These are phyloP conservation scores for Ophion slaviceki DNA, from an alignment of 2,888 invertebrate species.

Conservation along the genomic window DNA sequence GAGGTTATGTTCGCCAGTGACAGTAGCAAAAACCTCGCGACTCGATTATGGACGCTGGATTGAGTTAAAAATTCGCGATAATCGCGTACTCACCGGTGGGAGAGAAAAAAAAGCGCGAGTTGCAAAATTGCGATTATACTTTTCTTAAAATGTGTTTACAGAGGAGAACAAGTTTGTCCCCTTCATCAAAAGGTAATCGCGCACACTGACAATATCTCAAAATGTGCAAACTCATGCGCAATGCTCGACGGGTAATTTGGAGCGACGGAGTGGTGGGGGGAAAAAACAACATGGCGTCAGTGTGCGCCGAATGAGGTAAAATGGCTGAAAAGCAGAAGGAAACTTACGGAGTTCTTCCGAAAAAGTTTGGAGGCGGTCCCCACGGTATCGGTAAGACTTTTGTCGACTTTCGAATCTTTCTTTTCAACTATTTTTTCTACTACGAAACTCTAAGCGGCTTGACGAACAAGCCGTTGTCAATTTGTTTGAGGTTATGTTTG, in stretches of 20 bases:
- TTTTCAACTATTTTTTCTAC: background rate
- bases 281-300: constrained; percentile 58
- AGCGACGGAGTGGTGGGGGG: background rate
- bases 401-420: background rate
- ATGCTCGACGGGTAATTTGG: constrained; percentile 58
- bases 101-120: constrained; percentile 14
- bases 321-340: constrained; percentile 57
- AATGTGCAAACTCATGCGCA: constrained; percentile 80
- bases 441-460: background rate
- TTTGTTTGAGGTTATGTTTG: constrained; percentile 51
- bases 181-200: constrained; percentile 54
- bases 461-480: background rate
- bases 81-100: constrained; percentile 42
- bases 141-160: constrained; percentile 39
- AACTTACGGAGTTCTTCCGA: constrained; percentile 80
- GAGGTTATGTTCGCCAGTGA: constrained; percentile 66
- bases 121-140: constrained; percentile 15
- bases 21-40: constrained; percentile 54
- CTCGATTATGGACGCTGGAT: background rate
- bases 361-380: constrained; percentile 85
- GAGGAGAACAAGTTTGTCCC: constrained; percentile 49
- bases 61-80: background rate
- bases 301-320: constrained; percentile 29
- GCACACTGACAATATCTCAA: constrained; percentile 73
- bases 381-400: constrained; percentile 85